Evolutionary conservation across 2,113 vertebrate genomes (phyloP).

Genomic region (Hirundichthys speculiger): DNA sequence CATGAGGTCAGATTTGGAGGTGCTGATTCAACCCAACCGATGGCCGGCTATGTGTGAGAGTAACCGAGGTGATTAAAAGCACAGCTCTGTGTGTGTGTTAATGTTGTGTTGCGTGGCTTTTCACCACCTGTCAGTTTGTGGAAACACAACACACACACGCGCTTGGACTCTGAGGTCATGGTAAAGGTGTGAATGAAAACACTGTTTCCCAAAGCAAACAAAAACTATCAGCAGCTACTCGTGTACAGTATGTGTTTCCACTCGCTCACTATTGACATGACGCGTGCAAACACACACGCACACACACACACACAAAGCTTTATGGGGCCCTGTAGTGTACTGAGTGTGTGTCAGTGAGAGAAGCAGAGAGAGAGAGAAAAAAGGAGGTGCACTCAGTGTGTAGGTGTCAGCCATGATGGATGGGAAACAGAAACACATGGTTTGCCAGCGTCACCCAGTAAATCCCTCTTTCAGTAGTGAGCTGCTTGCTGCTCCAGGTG

Average conservation of each 20-base stretch:
- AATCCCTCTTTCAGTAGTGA: constrained; percentile 14
- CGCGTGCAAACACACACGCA: neutral
- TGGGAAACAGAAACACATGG: constrained; percentile 44
- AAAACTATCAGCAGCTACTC: constrained; percentile 35
- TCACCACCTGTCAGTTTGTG: constrained; percentile 44
- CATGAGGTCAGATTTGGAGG: no score
- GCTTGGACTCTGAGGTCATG: constrained; percentile 2
- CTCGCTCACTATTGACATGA: neutral
- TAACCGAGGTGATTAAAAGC: neutral
- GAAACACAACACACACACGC: neutral
- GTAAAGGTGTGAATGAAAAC: constrained; percentile 34
- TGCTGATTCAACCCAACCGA: no score
- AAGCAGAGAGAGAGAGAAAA: no score
- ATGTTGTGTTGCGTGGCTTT: constrained; percentile 15
- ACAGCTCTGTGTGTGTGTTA: constrained; percentile 1
- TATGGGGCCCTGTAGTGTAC: neutral
- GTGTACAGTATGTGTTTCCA: constrained; percentile 1
- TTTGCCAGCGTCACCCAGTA: constrained; percentile 37
- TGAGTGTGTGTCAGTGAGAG: no score
- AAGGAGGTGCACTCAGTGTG: constrained; percentile 17
- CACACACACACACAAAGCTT: neutral
- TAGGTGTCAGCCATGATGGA: constrained; percentile 44
- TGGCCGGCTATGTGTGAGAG: no score
- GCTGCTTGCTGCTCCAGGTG: constrained; percentile 31
- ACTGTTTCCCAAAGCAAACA: constrained; percentile 37